A percentile compares a stretch with the other conserved stretches of the same genome.
Evolutionary conservation across 2,113 vertebrate genomes (phyloP).

Genomic region (Phylloscopus trochilus): DNA sequence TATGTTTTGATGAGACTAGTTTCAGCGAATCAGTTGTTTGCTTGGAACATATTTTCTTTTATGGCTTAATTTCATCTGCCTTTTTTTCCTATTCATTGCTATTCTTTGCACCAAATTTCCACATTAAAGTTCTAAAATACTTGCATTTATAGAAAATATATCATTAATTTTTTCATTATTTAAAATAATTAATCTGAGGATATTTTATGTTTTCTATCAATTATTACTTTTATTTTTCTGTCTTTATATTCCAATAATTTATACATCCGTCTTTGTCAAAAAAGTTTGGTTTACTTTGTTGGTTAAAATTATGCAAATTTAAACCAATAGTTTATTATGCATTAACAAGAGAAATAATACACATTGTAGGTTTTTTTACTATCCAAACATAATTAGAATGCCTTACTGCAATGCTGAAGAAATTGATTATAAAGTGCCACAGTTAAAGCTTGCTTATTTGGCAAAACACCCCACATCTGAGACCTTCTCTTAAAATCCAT

Average conservation of each 20-base stretch:
- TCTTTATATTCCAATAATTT: neutral
- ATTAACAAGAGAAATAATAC: neutral
- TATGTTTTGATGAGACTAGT: neutral
- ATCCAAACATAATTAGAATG: neutral
- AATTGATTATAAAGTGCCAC: neutral
- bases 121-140: neutral
- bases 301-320: neutral
- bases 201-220: neutral
- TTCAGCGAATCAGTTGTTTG: neutral
- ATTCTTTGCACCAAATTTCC: neutral
- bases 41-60: neutral
- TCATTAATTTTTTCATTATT: neutral
- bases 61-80: neutral
- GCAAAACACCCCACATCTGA: neutral
- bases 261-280: neutral
- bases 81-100: neutral
- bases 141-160: neutral
- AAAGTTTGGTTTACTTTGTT: neutral
- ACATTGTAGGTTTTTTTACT: neutral
- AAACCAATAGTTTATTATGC: neutral
- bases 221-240: neutral
- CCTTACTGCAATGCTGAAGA: neutral
- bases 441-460: neutral
- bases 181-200: neutral
- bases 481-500: neutral